phyloP scores from a whole-genome alignment of 2,888 invertebrate genomes.

The Tubulanus polymorphus region DNA sequence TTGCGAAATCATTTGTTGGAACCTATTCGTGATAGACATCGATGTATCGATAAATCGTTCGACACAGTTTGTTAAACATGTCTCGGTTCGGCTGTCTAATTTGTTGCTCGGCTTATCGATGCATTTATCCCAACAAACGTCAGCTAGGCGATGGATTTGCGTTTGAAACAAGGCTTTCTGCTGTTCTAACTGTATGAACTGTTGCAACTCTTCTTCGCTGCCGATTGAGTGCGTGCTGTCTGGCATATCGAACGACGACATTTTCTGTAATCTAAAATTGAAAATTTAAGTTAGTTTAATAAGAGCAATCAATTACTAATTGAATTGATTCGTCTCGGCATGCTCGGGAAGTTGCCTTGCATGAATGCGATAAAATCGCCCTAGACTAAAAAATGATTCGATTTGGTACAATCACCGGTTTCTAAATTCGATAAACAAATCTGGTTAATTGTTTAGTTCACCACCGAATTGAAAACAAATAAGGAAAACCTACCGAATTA shows the following conservation, averaged over 20 bases:
- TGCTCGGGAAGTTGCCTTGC: too few relatives aligned
- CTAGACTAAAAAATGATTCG: too few relatives aligned
- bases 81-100: conserved; percentile 82
- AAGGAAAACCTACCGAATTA: too few relatives aligned
- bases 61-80: conserved; percentile 87
- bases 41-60: conserved; percentile 92
- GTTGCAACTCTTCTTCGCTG: conserved; percentile 64
- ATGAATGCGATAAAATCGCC: too few relatives aligned
- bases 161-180: conserved; percentile 86
- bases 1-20: conserved; percentile 49
- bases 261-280: background rate
- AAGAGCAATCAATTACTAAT: too few relatives aligned
- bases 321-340: too few relatives aligned
- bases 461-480: too few relatives aligned
- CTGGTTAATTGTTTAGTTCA: too few relatives aligned
- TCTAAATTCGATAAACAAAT: too few relatives aligned
- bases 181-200: conserved; percentile 78
- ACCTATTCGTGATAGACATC: conserved; percentile 79
- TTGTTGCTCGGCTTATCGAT: conserved; percentile 84
- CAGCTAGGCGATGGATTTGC: conserved; percentile 88
- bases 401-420: too few relatives aligned
- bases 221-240: background rate
- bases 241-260: background rate
- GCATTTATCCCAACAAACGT: conserved; percentile 95
- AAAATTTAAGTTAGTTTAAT: too few relatives aligned